Conservation (phyloP, 2,113 vertebrate species). For the Cheilinus undulatus region DNA sequence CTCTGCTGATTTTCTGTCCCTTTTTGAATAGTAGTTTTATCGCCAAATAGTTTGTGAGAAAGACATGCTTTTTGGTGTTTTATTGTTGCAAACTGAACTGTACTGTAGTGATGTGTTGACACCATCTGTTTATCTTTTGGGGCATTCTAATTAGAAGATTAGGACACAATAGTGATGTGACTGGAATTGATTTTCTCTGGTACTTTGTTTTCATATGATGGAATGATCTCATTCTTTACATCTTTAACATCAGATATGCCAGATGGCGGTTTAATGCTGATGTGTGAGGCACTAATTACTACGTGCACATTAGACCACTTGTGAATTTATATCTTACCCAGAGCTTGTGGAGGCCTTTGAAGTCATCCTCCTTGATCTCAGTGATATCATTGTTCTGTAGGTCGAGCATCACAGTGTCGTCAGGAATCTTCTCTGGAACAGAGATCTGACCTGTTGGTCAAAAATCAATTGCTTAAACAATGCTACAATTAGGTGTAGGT, state of each 20-base stretch:
- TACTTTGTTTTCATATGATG: neutral
- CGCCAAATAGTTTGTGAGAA: no score
- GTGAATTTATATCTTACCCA: constrained; percentile 84
- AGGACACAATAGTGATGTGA: neutral
- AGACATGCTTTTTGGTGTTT: neutral
- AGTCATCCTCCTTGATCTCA: constrained; percentile 95
- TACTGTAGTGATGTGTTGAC: neutral
- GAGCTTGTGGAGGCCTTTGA: constrained; percentile 88
- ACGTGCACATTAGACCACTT: neutral
- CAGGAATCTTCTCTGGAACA: constrained; percentile 91
- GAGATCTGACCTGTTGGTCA: constrained; percentile 88
- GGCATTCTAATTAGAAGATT: neutral
- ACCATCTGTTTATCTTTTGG: neutral
- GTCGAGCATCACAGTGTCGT: constrained; percentile 92
- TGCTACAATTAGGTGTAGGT: no score
- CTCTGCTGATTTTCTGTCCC: neutral
- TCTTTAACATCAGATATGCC: neutral
- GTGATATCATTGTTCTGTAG: constrained; percentile 99
- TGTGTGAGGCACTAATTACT: neutral
- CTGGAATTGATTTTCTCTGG: neutral
- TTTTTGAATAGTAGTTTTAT: no score
- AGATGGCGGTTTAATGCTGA: neutral
- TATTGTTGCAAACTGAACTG: neutral
- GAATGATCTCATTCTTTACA: neutral
- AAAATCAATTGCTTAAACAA: constrained; percentile 19